Percentiles rank a stretch among this genome's conserved stretches.
Evolutionary conservation across 2,888 invertebrate species (phyloP).

Genomic region (Tillus elongatus): DNA sequence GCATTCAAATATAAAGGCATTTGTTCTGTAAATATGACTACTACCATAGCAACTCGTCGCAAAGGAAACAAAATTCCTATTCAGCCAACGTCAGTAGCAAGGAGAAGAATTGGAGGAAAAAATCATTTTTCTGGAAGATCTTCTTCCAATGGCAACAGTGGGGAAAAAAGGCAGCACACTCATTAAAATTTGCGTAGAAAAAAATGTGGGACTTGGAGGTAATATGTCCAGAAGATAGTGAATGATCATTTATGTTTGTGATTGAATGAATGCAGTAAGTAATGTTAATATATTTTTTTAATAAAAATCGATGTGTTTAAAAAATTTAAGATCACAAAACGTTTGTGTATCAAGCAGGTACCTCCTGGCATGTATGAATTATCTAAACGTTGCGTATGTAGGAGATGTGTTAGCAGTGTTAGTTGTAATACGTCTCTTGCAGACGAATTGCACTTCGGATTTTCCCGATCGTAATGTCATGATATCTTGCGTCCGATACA

Average conservation of each 20-base stretch:
- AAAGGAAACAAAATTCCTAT: conserved; percentile 1
- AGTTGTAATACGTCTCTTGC: not conserved
- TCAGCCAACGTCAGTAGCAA: conserved; percentile 3
- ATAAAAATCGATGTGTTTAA: no score
- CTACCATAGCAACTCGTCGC: no score
- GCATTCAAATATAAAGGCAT: no score
- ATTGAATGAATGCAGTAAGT: not conserved
- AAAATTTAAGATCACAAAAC: not conserved
- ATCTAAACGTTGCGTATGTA: no score
- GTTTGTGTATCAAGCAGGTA: no score
- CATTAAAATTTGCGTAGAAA: not conserved
- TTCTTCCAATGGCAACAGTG: not conserved
- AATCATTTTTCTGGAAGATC: not conserved
- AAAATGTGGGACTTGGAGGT: conserved; percentile 2
- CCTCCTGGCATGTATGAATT: no score
- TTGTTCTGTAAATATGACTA: no score
- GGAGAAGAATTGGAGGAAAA: conserved; percentile 3
- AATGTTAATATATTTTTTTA: not conserved
- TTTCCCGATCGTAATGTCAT: not conserved
- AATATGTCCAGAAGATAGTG: conserved; percentile 1
- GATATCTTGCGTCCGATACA: conserved; percentile 2
- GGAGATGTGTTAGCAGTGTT: not conserved
- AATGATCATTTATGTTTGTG: not conserved
- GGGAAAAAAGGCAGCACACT: conserved; percentile 2
- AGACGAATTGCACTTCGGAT: not conserved